A percentile compares a stretch with the other conserved stretches of the same genome.
These are phyloP conservation scores for Platichthys flesus DNA, from an alignment of 2,113 vertebrate genomes.

Conservation along the genomic window DNA sequence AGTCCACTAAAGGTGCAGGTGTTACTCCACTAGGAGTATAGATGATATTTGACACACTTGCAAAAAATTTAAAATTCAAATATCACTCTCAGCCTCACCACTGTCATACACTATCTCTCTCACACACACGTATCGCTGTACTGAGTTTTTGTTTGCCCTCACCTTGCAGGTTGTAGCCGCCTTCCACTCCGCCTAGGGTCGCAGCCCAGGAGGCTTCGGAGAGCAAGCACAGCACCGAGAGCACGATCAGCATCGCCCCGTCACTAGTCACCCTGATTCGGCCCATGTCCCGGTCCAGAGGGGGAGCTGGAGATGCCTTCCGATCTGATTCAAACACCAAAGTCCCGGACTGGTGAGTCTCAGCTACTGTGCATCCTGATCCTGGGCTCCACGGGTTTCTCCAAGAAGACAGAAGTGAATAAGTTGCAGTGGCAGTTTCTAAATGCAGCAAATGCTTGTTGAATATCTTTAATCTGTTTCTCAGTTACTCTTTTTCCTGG, in stretches of 20 bases:
- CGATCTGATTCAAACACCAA: constrained; percentile 36
- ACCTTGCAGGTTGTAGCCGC: constrained; percentile 41
- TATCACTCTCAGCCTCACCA: neutral
- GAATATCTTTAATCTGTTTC: neutral
- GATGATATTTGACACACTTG: too few relatives aligned
- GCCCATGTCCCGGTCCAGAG: constrained; percentile 21
- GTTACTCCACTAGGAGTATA: neutral
- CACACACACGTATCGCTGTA: too few relatives aligned
- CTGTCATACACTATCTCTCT: too few relatives aligned
- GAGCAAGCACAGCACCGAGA: constrained; percentile 50
- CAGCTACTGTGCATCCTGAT: constrained; percentile 60
- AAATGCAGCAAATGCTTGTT: neutral
- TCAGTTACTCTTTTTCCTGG: neutral
- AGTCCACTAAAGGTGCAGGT: constrained; percentile 17
- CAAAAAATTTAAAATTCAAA: too few relatives aligned
- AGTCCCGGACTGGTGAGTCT: constrained; percentile 47
- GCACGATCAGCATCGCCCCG: constrained; percentile 32
- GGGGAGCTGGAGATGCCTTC: constrained; percentile 28
- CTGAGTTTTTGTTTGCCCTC: neutral
- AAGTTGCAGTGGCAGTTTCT: neutral
- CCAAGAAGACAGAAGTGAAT: neutral
- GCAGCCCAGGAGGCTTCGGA: constrained; percentile 53
- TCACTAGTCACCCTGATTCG: constrained; percentile 40
- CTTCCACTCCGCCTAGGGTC: constrained; percentile 51
- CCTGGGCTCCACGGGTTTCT: neutral